phyloP scores from a whole-genome alignment of 2,113 vertebrate genomes.

The Upupa epops region DNA sequence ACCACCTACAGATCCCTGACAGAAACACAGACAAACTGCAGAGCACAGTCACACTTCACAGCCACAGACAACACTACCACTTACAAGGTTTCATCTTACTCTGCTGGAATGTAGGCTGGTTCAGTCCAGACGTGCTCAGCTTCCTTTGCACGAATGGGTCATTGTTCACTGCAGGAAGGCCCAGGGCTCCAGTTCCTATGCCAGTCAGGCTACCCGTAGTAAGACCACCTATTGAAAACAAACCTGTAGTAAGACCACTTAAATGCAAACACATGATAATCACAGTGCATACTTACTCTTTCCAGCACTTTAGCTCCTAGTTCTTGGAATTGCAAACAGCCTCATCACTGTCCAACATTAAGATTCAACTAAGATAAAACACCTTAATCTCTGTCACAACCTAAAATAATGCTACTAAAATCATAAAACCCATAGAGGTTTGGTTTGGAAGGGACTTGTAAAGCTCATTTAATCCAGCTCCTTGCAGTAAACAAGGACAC shows the following conservation, averaged over 20 bases:
- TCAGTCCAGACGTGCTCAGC: conserved; percentile 96
- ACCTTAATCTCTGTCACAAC: not conserved
- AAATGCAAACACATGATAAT: too few species aligned
- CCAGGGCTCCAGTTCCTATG: conserved; percentile 88
- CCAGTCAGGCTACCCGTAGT: conserved; percentile 88
- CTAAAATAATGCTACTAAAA: not conserved
- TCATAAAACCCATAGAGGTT: too few species aligned
- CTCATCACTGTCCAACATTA: not conserved
- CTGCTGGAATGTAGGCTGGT: conserved; percentile 98
- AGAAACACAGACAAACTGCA: conserved; percentile 63
- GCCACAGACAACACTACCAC: conserved; percentile 92
- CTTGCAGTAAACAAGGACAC: too few species aligned
- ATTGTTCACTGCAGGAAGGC: conserved; percentile 89
- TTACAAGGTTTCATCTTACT: conserved; percentile 99
- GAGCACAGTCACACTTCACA: conserved; percentile 82
- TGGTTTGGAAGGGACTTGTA: too few species aligned
- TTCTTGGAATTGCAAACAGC: not conserved
- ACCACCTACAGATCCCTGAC: not conserved
- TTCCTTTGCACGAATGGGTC: conserved; percentile 96
- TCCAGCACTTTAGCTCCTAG: not conserved
- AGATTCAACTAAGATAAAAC: not conserved
- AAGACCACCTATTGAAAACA: conserved; percentile 82
- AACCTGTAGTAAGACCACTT: not conserved
- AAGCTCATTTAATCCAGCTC: too few species aligned
- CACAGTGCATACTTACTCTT: not conserved